Evolutionary conservation across 2,113 vertebrate species (phyloP), one percentile per base, ranked within the genome.

Genomic region (Lamprotornis superbus): DNA sequence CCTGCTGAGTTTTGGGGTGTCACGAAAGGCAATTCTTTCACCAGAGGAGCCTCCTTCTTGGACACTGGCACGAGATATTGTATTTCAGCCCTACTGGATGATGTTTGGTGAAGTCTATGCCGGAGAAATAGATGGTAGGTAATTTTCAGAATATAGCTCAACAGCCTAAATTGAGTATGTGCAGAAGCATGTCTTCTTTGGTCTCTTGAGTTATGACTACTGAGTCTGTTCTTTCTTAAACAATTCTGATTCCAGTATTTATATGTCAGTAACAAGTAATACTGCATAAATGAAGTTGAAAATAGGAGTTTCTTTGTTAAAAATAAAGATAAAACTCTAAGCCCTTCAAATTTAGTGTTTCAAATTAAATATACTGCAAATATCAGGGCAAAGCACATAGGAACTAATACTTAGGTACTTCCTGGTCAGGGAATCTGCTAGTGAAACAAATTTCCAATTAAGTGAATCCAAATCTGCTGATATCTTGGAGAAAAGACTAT

Each of bases 81-180:
- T 99, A 17, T 99, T 99, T 96, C 98, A 99, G 20, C 99, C 99
- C 8, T 99, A 99, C 93, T 99, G 99, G 98, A 99, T 99, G 99
- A 99, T 99, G 71, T 99, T 98, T 69, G 99, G 99, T 94, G 99
- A 99, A 88, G 99, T 99, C 31, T 99, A 99, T 79, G 99, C 99
- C 64, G 65, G 74, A 39, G 98, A 99, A 61, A 99, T 99, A 93
- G 98, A 99, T 89, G 97, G 99, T 99, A 83, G 19, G 98, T 98
- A 61, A 27, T 83, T 90, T 97, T 83, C 17, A 65, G 25, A 40
- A 46, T 61, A 42, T 47, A 60, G 35, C 25, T 59, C 31, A 75
- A 60, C 12, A 37, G 18, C 31, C 69, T 67, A 61, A 39, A 67
- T 65, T 47, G 64, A 70, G 12, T 61, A 27, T 25, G 6, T 61